These are phyloP conservation scores for Thera britannica DNA, from an alignment of 2,888 invertebrate genomes.

Conservation along the genomic window DNA sequence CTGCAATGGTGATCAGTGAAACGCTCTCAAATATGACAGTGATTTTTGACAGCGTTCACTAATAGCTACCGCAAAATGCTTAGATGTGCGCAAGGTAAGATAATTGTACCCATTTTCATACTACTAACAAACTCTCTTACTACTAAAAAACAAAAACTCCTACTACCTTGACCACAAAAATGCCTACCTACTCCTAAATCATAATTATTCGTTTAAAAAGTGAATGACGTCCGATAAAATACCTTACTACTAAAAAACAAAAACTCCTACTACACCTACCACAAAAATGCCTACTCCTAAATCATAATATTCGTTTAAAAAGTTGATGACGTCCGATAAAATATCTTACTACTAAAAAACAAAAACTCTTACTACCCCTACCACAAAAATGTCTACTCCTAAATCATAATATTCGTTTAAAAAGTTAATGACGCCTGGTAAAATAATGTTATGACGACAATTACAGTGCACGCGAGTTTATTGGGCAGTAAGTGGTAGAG, in stretches of 20 bases:
- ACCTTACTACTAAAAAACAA: too few species aligned
- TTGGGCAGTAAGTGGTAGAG: conserved; percentile 51
- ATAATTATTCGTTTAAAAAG: conserved; percentile 38
- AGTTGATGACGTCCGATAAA: conserved; percentile 30
- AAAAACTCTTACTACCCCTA: too few species aligned
- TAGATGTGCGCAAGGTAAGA: too few species aligned
- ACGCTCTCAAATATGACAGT: too few species aligned
- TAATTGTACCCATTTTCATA: too few species aligned
- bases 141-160: too few species aligned
- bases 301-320: conserved; percentile 35
- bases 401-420: conserved; percentile 32
- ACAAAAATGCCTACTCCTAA: not conserved
- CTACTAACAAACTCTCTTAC: conserved; percentile 5
- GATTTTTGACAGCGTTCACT: too few species aligned
- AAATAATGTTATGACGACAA: conserved; percentile 34
- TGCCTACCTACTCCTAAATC: not conserved
- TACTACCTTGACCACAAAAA: not conserved
- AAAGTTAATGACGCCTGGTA: conserved; percentile 33
- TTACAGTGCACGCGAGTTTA: conserved; percentile 46
- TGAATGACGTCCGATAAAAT: conserved; percentile 29
- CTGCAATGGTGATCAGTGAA: too few species aligned
- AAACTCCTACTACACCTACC: too few species aligned
- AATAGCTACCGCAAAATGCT: too few species aligned
- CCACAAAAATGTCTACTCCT: not conserved
- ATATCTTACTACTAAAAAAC: conserved; percentile 3